These are phyloP conservation scores for Brachyrhaphis roseni DNA, from an alignment of 2,797 vertebrate genomes.

Conservation along the genomic window DNA sequence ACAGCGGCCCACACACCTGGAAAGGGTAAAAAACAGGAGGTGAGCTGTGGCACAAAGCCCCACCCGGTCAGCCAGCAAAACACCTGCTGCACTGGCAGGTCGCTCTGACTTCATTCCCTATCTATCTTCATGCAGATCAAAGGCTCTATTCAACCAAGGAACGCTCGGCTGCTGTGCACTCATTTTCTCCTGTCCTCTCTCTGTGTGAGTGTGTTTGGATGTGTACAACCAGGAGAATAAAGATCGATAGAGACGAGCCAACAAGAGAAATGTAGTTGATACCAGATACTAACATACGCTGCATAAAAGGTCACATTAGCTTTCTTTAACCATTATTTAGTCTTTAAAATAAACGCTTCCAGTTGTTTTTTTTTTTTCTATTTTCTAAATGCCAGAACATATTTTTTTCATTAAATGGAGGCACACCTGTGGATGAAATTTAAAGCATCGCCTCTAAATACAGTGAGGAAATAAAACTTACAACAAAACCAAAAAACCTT, in stretches of 20 bases:
- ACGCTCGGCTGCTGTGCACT: constrained; percentile 70
- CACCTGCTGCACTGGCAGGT: constrained; percentile 78
- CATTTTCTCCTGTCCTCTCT: constrained; percentile 35
- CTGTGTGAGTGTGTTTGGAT: constrained; percentile 27
- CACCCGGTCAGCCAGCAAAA: constrained; percentile 73
- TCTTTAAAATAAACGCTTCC: not conserved
- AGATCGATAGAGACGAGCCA: constrained; percentile 40
- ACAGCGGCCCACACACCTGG: constrained; percentile 75
- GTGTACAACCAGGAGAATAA: constrained; percentile 45
- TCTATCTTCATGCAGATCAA: constrained; percentile 74
- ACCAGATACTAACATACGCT: not conserved
- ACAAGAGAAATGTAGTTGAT: constrained; percentile 18
- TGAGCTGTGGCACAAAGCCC: constrained; percentile 45
- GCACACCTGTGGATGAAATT: not conserved
- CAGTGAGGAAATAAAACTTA: not conserved
- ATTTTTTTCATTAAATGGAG: not conserved
- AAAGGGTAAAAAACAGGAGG: constrained; percentile 43
- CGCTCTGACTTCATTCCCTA: constrained; percentile 65
- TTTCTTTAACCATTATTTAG: not conserved
- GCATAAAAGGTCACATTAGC: not conserved
- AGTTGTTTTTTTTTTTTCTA: not conserved
- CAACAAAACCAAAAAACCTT: not conserved
- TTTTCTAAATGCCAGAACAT: not conserved
- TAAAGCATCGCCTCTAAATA: not conserved
- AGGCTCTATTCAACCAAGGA: constrained; percentile 72